Conservation (phyloP, 2,113 vertebrate genomes). For the Octodon degus region DNA sequence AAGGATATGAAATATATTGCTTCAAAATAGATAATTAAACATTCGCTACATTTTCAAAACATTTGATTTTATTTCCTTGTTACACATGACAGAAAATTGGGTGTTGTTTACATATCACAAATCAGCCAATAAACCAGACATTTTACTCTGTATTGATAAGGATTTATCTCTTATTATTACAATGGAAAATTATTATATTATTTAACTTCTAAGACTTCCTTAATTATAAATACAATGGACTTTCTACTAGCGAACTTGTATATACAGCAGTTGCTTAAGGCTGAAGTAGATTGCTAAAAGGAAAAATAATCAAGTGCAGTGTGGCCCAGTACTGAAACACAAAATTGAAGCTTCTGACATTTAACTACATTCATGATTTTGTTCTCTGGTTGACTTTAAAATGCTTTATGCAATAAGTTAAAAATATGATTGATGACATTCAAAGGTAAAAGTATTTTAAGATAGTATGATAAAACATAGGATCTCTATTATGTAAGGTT, state of each 20-base stretch:
- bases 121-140: conserved; percentile 60
- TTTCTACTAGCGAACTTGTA: conserved; percentile 33
- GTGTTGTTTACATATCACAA: conserved; percentile 46
- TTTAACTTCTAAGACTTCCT: conserved; percentile 56
- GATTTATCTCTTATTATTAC: neutral
- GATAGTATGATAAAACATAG: neutral
- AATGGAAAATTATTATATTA: conserved; percentile 64
- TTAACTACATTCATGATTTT: conserved; percentile 6
- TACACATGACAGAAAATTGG: conserved; percentile 57
- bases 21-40: conserved; percentile 71
- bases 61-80: conserved; percentile 56
- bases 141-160: conserved; percentile 58
- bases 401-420: neutral
- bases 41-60: conserved; percentile 67
- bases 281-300: conserved; percentile 35
- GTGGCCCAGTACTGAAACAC: neutral
- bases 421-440: neutral
- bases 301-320: neutral
- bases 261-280: conserved; percentile 25
- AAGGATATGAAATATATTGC: conserved; percentile 42
- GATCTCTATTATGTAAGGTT: neutral
- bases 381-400: conserved; percentile 5
- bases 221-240: conserved; percentile 36
- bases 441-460: conserved; percentile 24
- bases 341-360: conserved; percentile 44